Evolutionary conservation across 2,113 vertebrate species (phyloP).

Genomic region (Macaca fascicularis): DNA sequence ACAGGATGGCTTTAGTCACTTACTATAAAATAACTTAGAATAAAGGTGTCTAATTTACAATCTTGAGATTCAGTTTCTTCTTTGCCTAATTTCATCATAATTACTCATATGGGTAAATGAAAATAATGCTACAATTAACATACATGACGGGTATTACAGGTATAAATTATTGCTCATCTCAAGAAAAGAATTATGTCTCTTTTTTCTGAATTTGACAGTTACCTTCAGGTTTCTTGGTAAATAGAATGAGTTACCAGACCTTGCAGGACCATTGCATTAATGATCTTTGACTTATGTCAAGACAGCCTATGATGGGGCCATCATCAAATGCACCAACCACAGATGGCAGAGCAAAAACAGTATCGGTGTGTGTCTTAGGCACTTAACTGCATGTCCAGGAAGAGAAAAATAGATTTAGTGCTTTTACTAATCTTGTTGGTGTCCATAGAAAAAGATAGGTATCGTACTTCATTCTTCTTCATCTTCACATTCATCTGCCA

Average conservation of each 20-base stretch:
- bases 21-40: neutral
- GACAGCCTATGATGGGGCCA: accelerated
- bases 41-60: neutral
- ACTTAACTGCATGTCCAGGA: neutral
- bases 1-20: neutral
- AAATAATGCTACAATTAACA: neutral
- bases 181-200: neutral
- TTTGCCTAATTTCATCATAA: neutral
- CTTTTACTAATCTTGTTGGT: neutral
- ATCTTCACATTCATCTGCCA: neutral
- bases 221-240: neutral
- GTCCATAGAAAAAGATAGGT: neutral
- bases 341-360: neutral
- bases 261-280: neutral
- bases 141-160: neutral
- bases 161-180: neutral
- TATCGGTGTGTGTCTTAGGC: accelerated
- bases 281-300: neutral
- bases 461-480: neutral
- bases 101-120: neutral
- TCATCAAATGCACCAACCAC: neutral
- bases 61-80: neutral
- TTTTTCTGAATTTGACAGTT: neutral
- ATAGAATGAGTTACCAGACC: neutral
- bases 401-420: neutral